Base-by-base conservation (phyloP, 1,140 invertebrate genomes). In the Ceratitis capitata region DNA sequence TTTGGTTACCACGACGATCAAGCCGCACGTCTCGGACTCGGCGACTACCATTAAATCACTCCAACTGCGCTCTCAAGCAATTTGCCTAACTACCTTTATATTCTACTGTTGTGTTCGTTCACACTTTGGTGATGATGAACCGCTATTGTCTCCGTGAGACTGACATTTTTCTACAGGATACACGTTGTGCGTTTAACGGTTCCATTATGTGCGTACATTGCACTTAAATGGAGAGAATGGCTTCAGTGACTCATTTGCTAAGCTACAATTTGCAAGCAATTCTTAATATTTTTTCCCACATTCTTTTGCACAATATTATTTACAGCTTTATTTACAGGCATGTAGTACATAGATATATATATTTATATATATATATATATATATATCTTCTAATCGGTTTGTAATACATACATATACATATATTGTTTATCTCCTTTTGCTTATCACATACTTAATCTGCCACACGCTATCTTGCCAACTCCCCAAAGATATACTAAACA, bases 181-280 rank as follows among this genome's bases (percentile, higher is more conserved):
- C 56, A 26, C 32, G 35, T 29, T 1, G 58, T 16, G 29, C 58
- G 7, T 35, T 5, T n/a, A 19, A 39, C 12, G 29, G 32, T 35
- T 19, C 61, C 39, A 69, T 69, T 69, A 19, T 69, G 35, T 7
- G 3, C 61, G 61, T 69, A 19, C 61, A 69, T 32, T 39, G 61
- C 61, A 69, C 61, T 69, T 69, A 69, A 69, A 35, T 69, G n/a
- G n/a, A n/a, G n/a, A n/a, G n/a, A n/a, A n/a, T n/a, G n/a, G 16
- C 9, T 3, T 2, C 29, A 69, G 12, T 14, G 16, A 3, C 32
- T 35, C 35, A 4, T 16, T 39, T 39, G 35, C 32, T 19, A 19
- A 39, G 61, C 12, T 69, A 39, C 32, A 69, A 32, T n/a, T 69
- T 32, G 35, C 61, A 35, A 35, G 32, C 61, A 39, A 35, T 19